Evolutionary conservation across 2,888 invertebrate species (phyloP), one percentile per base, ranked within the genome.

Genomic region (Cremastinae sp.): DNA sequence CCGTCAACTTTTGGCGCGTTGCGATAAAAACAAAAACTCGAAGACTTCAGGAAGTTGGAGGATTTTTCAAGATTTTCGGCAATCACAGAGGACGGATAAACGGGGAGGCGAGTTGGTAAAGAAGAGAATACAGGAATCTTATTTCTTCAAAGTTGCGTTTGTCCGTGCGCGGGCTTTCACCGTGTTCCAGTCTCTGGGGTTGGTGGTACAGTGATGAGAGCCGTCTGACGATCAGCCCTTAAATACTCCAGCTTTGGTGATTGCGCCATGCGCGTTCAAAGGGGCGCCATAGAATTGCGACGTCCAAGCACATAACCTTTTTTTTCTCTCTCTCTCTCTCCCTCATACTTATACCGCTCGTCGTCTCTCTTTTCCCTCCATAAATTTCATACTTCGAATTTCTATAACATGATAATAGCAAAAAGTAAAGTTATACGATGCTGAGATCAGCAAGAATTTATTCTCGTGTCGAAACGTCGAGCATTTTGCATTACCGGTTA

Each of bases 191-290:
- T 79, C 74, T 77, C 80, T 79, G 76, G 79, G 66, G 83, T 79
- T 81, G 81, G 81, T 77, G 82, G 80, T 84, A 86, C 84, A 88
- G 86, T 88, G 88, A 82, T 85, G 84, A 82, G 81, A 80, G 78
- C 81, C 79, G 80, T 79, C 80, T 79, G 49, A 75, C 83, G 80
- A 82, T 84, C 87, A 84, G 85, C 86, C 88, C 87, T 88, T 88
- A 88, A 88, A 88, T 88, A 88, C 85, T 80, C 79, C 80, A 53
- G 61, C 79, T 80, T 82, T 74, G 74, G 71, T 74, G 28, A 28
- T 28, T 28, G 79, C 83, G 85, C 80, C 88, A 88, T 88, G 88
- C 88, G 88, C 88, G 82, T 80, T 85, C 79, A 81, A 84, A 78
- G 83, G 81, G 79, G 82, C 81, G 83, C 82, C 80, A 80, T 80